A percentile compares a stretch with the other conserved stretches of the same genome.
Evolutionary conservation across 2,113 vertebrate genomes (phyloP).

Genomic region (Aramus guarauna): DNA sequence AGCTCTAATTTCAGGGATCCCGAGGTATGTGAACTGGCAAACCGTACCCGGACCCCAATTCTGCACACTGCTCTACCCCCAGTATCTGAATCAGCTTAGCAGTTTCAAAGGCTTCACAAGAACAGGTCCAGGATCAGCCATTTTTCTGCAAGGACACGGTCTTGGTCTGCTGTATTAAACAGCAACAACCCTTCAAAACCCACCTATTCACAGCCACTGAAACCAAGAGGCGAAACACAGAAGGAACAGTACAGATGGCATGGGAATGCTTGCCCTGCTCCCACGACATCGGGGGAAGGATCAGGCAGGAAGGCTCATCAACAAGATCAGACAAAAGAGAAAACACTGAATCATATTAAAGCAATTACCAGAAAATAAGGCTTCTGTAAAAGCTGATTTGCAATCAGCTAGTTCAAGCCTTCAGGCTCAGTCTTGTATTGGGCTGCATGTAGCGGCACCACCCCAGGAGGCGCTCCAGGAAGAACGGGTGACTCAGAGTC

Average conservation of each 20-base stretch:
- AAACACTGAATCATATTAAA: slow-evolving; percentile 62
- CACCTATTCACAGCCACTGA: neutral
- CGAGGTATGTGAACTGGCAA: neutral
- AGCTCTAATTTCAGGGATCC: neutral
- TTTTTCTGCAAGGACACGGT: neutral
- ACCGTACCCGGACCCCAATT: neutral
- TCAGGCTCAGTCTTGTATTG: slow-evolving; percentile 42
- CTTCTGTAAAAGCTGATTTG: slow-evolving; percentile 48
- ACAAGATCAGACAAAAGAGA: slow-evolving; percentile 61
- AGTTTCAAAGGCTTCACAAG: neutral
- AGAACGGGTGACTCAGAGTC: slow-evolving; percentile 13
- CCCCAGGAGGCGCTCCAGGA: slow-evolving; percentile 38
- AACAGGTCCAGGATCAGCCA: neutral
- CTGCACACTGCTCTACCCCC: neutral
- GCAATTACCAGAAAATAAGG: slow-evolving; percentile 57
- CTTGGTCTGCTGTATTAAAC: neutral
- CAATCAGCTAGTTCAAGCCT: slow-evolving; percentile 1
- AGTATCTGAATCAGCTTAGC: neutral
- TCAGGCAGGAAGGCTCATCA: slow-evolving; percentile 13
- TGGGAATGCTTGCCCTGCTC: neutral
- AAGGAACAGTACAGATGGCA: neutral
- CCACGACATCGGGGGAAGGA: neutral
- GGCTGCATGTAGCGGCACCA: slow-evolving; percentile 30
- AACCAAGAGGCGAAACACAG: neutral
- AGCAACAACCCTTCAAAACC: neutral